These are phyloP conservation scores for Bombus pascuorum DNA, from an alignment of 1,140 invertebrate genomes.

Conservation along the genomic window DNA sequence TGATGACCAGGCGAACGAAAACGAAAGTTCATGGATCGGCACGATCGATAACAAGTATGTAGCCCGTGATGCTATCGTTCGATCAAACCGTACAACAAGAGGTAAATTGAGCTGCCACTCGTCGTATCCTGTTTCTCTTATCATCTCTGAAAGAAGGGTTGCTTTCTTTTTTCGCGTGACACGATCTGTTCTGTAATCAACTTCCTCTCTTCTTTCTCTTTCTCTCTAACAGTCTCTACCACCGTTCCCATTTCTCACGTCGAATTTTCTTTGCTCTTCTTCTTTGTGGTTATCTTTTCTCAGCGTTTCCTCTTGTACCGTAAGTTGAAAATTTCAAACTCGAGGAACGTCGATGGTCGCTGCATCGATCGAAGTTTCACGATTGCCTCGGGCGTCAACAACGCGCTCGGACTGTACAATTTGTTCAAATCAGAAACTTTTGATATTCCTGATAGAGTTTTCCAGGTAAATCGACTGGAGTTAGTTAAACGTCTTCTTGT, in stretches of 20 bases:
- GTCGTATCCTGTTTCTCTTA: conserved; percentile 55
- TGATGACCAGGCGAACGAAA: conserved; percentile 60
- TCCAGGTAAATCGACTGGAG: neutral
- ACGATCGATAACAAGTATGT: conserved; percentile 58
- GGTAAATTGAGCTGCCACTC: conserved; percentile 69
- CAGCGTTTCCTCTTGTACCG: neutral
- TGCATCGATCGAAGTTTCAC: conserved; percentile 54
- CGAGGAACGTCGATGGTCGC: conserved; percentile 42
- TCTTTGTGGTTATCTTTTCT: neutral
- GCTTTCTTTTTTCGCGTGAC: conserved; percentile 58
- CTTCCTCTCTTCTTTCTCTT: conserved; percentile 4
- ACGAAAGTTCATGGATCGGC: conserved; percentile 57
- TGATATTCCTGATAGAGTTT: conserved; percentile 45
- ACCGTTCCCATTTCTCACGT: neutral
- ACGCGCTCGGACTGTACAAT: conserved; percentile 55
- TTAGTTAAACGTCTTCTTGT: neutral
- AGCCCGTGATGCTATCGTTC: conserved; percentile 57
- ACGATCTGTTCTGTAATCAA: conserved; percentile 54
- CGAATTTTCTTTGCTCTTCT: conserved; percentile 20
- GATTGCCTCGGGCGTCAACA: conserved; percentile 47
- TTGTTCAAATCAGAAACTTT: conserved; percentile 61
- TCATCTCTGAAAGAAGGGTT: conserved; percentile 45
- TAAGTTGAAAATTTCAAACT: conserved; percentile 55
- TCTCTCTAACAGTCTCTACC: neutral
- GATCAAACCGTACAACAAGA: conserved; percentile 55